Evolutionary conservation across 2,888 invertebrate genomes (phyloP), one percentile per base, ranked within the genome.

Genomic region (Ashinkailepas kermadecensis): DNA sequence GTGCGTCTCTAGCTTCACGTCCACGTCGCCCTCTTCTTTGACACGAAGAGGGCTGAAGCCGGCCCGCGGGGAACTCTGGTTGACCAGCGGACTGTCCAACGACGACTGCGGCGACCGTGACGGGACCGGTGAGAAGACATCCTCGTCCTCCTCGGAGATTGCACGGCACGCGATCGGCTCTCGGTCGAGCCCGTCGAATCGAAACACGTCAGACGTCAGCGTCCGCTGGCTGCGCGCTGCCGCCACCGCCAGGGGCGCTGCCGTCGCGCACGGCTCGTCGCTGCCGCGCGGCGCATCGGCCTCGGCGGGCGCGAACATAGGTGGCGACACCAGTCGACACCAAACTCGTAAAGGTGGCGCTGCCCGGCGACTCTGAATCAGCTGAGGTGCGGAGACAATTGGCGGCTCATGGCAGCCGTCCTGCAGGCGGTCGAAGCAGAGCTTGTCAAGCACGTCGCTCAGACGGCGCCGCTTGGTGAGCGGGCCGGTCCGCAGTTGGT

Each of bases 51-150:
- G 90, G 84, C 90, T 90, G 85, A 90, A 90, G 64, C 85, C 85
- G 56, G 86, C 85, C 81, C 86, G 84, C n/a, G 86, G 86, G 0
- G 86, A 86, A 81, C 86, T 85, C 10, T 90, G 89, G 85, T 89
- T 90, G 84, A 90, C 90, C 84, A 89, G 90, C 80, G 89, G 90
- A 39, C 88, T 90, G 85, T 89, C 89, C 84, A 89, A 89, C 85
- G 89, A 90, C 23, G 90, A 90, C 82, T 89, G 89, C 12, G 90
- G 85, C 12, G 85, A 86, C 25, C 84, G 83, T 9, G 85, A 84
- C 18, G 85, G 85, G 58, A 84, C 89, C 4, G 90, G 90, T 86
- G 90, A 90, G 86, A 91, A 91, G 21, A 91, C 90, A 84, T 90
- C 90, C 85, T 90, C 90, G 84, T 90, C 90, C 81, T 88, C 88